Percentiles rank a stretch among this genome's conserved stretches.
These are phyloP conservation scores for Anolis sagrei DNA, from an alignment of 2,113 vertebrate species.

Conservation along the genomic window DNA sequence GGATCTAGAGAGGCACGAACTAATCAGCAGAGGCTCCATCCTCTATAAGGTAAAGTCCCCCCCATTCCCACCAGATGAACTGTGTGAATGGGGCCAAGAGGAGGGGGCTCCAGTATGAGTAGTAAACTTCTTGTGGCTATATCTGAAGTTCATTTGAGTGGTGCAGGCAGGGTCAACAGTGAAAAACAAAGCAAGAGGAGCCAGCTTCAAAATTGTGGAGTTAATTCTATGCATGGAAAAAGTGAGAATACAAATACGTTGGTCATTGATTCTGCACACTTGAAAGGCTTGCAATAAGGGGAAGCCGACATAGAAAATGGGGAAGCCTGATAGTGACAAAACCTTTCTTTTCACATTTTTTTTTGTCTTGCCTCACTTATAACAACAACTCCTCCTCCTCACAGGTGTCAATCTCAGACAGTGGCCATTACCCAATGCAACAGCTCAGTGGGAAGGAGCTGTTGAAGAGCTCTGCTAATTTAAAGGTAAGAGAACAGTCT, in stretches of 20 bases:
- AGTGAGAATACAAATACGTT: no score
- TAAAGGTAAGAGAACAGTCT: background rate
- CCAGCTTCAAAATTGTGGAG: background rate
- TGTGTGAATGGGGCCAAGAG: background rate
- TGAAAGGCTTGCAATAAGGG: background rate
- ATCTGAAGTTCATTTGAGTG: no score
- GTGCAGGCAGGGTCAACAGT: background rate
- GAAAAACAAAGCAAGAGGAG: no score
- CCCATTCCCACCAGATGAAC: background rate
- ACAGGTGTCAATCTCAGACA: conserved; percentile 18
- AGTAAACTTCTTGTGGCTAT: no score
- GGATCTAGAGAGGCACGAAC: background rate
- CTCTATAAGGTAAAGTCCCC: conserved; percentile 49
- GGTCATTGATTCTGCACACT: background rate
- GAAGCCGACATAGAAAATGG: no score
- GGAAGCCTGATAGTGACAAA: no score
- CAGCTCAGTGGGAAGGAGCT: conserved; percentile 20
- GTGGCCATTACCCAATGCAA: background rate
- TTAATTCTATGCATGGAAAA: background rate
- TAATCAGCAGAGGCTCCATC: conserved; percentile 37
- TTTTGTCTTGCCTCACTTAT: no score
- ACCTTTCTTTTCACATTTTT: background rate
- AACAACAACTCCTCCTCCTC: no score
- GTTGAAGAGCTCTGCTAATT: background rate
- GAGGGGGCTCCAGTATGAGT: background rate